Evolutionary conservation across 2,888 invertebrate species (phyloP).

Genomic region (Tetranychus truncatus): DNA sequence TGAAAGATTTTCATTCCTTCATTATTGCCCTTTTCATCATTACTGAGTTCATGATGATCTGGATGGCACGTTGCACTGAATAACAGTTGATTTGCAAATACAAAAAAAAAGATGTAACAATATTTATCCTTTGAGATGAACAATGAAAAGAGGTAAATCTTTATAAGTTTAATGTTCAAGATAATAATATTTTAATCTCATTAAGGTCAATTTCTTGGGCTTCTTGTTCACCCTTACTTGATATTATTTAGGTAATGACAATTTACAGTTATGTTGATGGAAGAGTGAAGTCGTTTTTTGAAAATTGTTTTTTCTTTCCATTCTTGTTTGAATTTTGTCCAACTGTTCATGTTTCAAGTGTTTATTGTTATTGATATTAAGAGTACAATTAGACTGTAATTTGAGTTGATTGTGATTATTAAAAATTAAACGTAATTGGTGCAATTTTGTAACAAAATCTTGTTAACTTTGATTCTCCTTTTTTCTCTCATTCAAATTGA

Average conservation of each 20-base stretch:
- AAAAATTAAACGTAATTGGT: too few relatives aligned
- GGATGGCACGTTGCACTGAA: not conserved
- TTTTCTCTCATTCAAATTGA: too few relatives aligned
- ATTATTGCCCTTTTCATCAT: not conserved
- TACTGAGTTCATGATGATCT: not conserved
- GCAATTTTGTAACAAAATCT: too few relatives aligned
- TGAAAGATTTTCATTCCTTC: too few relatives aligned
- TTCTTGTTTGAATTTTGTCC: too few relatives aligned
- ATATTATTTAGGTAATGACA: not conserved
- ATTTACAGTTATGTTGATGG: not conserved
- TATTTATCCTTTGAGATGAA: too few relatives aligned
- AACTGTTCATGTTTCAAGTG: too few relatives aligned
- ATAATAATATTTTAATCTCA: not conserved
- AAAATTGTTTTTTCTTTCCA: not conserved
- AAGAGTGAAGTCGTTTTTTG: not conserved
- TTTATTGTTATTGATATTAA: too few relatives aligned
- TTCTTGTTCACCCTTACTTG: not conserved
- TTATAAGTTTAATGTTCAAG: not conserved
- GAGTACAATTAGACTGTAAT: not conserved
- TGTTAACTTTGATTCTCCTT: too few relatives aligned
- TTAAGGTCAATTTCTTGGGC: not conserved
- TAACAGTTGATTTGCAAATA: not conserved
- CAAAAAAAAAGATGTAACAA: too few relatives aligned
- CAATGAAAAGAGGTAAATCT: not conserved
- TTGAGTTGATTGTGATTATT: not conserved